Conservation (phyloP, 1,140 invertebrate species). For the Himalopsyche phryganea region DNA sequence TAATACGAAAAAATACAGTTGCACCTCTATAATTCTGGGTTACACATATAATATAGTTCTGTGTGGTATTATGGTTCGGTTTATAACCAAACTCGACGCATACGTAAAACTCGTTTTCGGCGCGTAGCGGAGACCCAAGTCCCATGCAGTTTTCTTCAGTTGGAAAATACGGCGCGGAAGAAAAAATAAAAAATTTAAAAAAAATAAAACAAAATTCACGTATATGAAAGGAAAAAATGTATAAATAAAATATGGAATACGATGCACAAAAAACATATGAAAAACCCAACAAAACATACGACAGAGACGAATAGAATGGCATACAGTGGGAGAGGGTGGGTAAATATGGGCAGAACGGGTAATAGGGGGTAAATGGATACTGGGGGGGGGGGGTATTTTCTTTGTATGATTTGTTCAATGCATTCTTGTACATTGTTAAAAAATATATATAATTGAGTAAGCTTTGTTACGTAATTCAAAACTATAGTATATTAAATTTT, state of each 20-base stretch:
- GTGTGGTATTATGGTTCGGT: no score
- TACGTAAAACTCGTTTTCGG: not conserved
- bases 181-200: conserved; percentile 11
- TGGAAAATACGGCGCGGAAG: conserved; percentile 22
- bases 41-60: no score
- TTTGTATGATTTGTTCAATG: no score
- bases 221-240: conserved; percentile 22
- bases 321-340: not conserved
- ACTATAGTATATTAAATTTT: no score
- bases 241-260: conserved; percentile 28
- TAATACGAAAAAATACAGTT: no score
- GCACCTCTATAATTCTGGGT: no score
- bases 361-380: not conserved
- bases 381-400: not conserved
- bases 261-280: conserved; percentile 6
- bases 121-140: not conserved
- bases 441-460: no score
- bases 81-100: not conserved
- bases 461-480: no score
- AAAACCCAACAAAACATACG: conserved; percentile 28
- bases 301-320: conserved; percentile 3
- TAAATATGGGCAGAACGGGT: not conserved
- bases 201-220: conserved; percentile 7
- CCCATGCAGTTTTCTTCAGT: conserved; percentile 19
- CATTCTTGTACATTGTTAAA: no score